These are phyloP conservation scores for Oreochromis mossambicus DNA, from an alignment of 2,797 vertebrate species.

Conservation along the genomic window DNA sequence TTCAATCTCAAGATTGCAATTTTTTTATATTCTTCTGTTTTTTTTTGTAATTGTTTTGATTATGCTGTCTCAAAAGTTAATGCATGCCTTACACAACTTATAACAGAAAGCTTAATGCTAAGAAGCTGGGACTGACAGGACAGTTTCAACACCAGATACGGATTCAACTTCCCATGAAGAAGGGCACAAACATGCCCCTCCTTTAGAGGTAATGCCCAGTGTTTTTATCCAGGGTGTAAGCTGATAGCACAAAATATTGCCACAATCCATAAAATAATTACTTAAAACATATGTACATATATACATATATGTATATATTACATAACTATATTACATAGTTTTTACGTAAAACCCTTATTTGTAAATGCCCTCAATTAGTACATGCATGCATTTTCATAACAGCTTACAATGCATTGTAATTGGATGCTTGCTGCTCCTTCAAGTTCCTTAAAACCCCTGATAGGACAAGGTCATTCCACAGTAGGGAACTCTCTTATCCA, in stretches of 20 bases:
- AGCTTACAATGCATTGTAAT: not conserved
- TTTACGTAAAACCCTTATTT: not conserved
- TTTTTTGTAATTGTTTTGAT: not conserved
- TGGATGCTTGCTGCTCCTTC: not conserved
- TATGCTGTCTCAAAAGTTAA: not conserved
- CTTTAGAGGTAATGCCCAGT: not conserved
- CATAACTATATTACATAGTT: not conserved
- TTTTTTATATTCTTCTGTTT: not conserved
- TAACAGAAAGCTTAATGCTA: not conserved
- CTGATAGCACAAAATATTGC: not conserved
- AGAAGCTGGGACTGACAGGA: not conserved
- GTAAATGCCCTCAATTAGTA: not conserved
- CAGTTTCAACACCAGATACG: not conserved
- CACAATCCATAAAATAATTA: not conserved
- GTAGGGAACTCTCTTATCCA: not conserved
- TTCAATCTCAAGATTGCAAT: not conserved
- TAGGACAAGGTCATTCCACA: not conserved
- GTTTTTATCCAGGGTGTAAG: not conserved
- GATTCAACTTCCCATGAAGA: fast-evolving
- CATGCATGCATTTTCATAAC: not conserved
- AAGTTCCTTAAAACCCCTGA: not conserved
- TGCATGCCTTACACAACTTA: not conserved
- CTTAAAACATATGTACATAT: not conserved
- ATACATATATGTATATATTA: not conserved
- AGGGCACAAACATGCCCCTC: not conserved